phyloP scores from a whole-genome alignment of 2,113 vertebrate genomes.

The Rousettus leschenaultii region DNA sequence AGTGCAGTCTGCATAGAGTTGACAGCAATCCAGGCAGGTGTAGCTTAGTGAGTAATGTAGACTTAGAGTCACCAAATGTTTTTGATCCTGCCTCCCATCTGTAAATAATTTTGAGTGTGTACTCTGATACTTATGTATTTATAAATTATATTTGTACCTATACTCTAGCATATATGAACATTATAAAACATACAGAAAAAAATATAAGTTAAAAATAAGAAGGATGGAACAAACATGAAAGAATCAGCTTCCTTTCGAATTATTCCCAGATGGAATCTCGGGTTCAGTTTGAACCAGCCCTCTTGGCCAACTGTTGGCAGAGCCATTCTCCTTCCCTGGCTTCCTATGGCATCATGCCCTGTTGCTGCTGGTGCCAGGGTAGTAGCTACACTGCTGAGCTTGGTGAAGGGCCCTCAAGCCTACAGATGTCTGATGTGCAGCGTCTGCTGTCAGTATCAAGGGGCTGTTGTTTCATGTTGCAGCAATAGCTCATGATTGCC shows the following conservation, averaged over 20 bases:
- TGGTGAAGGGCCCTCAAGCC: not conserved
- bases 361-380: not conserved
- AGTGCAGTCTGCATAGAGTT: not conserved
- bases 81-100: not conserved
- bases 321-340: not conserved
- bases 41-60: not conserved
- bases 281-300: not conserved
- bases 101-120: not conserved
- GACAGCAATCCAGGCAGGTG: not conserved
- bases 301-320: not conserved
- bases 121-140: not conserved
- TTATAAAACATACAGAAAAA: not conserved
- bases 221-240: not conserved
- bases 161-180: too few species aligned
- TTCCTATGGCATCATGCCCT: not conserved
- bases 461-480: not conserved
- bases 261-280: accelerated
- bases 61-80: not conserved
- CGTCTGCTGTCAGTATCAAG: not conserved
- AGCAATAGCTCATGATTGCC: not conserved
- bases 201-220: not conserved
- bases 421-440: not conserved
- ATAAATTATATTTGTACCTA: not conserved
- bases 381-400: not conserved
- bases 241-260: not conserved